Base-by-base conservation (phyloP, 2,797 vertebrate species). In the Valencia hispanica region DNA sequence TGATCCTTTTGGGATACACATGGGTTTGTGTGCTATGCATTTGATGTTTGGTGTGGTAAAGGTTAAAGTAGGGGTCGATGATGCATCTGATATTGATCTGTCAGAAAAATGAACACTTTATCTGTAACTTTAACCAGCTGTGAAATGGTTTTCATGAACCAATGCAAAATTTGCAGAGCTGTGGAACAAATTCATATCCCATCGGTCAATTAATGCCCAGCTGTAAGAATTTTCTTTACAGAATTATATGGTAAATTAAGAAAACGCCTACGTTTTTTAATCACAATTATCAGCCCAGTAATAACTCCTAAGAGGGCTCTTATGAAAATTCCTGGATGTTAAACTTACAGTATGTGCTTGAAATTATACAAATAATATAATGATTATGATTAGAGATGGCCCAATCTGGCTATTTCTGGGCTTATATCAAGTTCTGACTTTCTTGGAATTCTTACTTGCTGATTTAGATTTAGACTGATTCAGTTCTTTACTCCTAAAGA, bases 1-100 rank as follows among this genome's bases (percentile, higher is more conserved):
- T 48, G 39, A 47, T 75, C 17, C 32, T 73, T 51, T 74, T 59
- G 77, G 73, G 83, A 41, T 74, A 76, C 10, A 50, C 68, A 78
- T 74, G 30, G 53, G 48, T 68, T 79, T 78, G 18, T 82, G 61
- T 53, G 4, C 59, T 18, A 1, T 30, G 74, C 63, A 12, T 1
- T 9, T 79, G 45, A 79, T 51, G 45, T 70, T 70, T 72, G 47
- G 70, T 71, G n/a, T 53, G 55, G 18, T 72, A 39, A n/a, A 70
- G 66, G 45, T 36, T 80, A 68, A 79, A 82, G 53, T 74, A 68
- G 59, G 43, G 68, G 30, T 84, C 77, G 11, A 59, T 79, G 66
- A 74, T 85, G 18, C 68, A 76, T 59, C 25, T 73, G 10, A 61
- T 65, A 14, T 43, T 39, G 30, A 25, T 34, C 50, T 18, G 59